Conservation (phyloP, 2,888 invertebrate genomes). For the Leptinotarsa peninsularis region DNA sequence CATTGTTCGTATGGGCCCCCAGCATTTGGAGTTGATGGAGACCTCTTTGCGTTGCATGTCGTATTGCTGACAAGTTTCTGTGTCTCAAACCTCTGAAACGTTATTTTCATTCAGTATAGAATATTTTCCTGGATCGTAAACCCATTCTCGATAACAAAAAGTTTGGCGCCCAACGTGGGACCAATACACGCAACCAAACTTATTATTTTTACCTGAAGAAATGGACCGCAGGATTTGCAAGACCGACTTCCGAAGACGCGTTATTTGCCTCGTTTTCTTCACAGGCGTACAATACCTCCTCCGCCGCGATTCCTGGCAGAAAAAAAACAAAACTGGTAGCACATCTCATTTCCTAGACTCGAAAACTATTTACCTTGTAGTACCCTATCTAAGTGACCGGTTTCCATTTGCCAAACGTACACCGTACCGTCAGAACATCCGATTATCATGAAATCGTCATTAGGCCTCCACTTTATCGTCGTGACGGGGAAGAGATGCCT, state of each 20-base stretch:
- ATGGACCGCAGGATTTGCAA: conserved; percentile 95
- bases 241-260: conserved; percentile 74
- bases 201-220: conserved; percentile 77
- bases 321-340: conserved; percentile 19
- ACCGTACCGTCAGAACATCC: conserved; percentile 98
- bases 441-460: conserved; percentile 98
- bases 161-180: conserved; percentile 7
- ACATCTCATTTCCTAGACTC: not conserved
- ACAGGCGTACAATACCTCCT: conserved; percentile 95
- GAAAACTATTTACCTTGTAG: conserved; percentile 78
- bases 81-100: conserved; percentile 84
- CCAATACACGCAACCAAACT: not conserved
- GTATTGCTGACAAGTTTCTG: conserved; percentile 92
- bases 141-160: not conserved
- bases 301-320: conserved; percentile 84
- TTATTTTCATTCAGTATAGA: conserved; percentile 6
- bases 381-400: conserved; percentile 95
- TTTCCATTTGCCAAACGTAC: conserved; percentile 99
- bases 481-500: conserved; percentile 96
- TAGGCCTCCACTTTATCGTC: conserved; percentile 94
- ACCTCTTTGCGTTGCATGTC: conserved; percentile 91
- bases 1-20: conserved; percentile 73
- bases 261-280: conserved; percentile 82
- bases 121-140: not conserved
- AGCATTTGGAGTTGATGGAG: conserved; percentile 86